These are phyloP conservation scores for Sinodicranocentrus sp. DNA, from an alignment of 2,888 invertebrate genomes.

Conservation along the genomic window DNA sequence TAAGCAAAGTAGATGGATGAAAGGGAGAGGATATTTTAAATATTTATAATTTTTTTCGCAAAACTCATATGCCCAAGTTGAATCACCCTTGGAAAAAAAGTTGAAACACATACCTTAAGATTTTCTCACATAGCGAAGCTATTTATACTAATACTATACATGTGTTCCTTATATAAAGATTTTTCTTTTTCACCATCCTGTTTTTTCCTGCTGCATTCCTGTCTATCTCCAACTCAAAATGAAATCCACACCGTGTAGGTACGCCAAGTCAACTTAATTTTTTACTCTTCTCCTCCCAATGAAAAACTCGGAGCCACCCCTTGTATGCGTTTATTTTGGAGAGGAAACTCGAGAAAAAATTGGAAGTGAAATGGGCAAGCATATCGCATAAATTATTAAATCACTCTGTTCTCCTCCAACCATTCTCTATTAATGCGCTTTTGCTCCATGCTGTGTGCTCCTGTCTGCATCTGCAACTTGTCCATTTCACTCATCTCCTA, in stretches of 20 bases:
- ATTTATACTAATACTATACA: too few relatives aligned
- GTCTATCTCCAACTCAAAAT: too few relatives aligned
- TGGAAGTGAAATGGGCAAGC: neutral
- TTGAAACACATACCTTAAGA: neutral
- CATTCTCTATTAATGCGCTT: constrained; percentile 32
- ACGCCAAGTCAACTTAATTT: neutral
- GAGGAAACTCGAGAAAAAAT: too few relatives aligned
- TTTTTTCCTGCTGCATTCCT: too few relatives aligned
- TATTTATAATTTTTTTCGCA: constrained; percentile 32
- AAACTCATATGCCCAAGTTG: constrained; percentile 8
- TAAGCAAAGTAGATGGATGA: neutral
- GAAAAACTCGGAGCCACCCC: neutral
- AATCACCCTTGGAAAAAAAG: neutral
- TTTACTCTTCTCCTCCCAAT: neutral
- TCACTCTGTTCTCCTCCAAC: constrained; percentile 33
- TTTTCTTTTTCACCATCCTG: too few relatives aligned
- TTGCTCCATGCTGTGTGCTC: neutral
- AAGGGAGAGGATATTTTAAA: constrained; percentile 15
- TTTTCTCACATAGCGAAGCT: neutral
- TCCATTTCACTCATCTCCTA: constrained; percentile 19
- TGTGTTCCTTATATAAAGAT: too few relatives aligned
- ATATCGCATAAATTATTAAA: constrained; percentile 50
- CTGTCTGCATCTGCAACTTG: constrained; percentile 7
- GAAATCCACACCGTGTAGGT: too few relatives aligned
- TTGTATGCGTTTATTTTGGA: too few relatives aligned